These are phyloP conservation scores for Babylonia areolata DNA, from an alignment of 1,140 invertebrate species.

Conservation along the genomic window DNA sequence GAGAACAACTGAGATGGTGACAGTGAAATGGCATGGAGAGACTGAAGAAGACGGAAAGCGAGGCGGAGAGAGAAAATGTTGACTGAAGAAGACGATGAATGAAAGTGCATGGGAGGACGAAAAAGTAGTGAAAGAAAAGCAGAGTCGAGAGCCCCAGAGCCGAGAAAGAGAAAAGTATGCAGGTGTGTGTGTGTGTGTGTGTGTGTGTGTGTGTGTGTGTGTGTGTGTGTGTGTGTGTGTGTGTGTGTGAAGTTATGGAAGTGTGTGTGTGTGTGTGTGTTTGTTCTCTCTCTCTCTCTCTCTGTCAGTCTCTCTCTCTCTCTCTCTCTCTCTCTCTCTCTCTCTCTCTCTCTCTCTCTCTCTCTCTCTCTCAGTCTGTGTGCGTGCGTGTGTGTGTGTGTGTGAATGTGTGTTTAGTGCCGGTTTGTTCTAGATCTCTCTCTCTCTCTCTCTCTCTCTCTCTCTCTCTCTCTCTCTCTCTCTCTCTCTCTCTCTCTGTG, in stretches of 20 bases:
- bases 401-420: neutral
- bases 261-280: constrained; percentile 10
- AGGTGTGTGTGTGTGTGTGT: neutral
- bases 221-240: neutral
- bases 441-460: neutral
- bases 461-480: neutral
- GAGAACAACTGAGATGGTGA: too few relatives aligned
- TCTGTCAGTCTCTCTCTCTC: neutral
- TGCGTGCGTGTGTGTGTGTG: neutral
- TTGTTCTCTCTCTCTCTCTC: neutral
- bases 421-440: neutral
- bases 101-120: too few relatives aligned
- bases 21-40: too few relatives aligned
- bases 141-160: too few relatives aligned
- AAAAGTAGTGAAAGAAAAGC: too few relatives aligned
- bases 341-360: constrained; percentile 11
- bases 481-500: neutral
- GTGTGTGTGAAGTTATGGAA: neutral
- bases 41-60: too few relatives aligned
- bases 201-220: neutral
- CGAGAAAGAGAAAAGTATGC: neutral
- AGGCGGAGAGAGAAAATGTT: too few relatives aligned
- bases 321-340: neutral
- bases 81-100: too few relatives aligned
- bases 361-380: neutral